Evolutionary conservation across 1,140 invertebrate genomes (phyloP).

Genomic region (Geopemphigus sp.): DNA sequence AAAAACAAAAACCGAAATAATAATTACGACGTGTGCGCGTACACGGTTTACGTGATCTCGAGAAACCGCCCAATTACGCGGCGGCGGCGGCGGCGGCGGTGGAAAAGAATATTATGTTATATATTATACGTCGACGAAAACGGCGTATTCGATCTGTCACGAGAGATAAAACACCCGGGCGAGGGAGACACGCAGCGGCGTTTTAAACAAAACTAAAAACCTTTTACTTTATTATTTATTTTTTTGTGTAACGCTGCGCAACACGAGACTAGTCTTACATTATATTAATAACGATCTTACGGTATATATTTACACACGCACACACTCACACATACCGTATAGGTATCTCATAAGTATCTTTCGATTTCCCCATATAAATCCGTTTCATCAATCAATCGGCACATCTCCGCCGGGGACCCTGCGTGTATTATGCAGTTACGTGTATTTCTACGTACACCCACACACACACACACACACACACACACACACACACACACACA

Average conservation of each 20-base stretch:
- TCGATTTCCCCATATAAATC: neutral
- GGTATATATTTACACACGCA: neutral
- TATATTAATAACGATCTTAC: neutral
- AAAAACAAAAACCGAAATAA: neutral
- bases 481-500: neutral
- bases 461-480: no score
- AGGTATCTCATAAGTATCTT: neutral
- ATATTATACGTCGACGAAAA: neutral
- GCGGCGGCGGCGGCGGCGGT: neutral
- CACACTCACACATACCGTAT: neutral
- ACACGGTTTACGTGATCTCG: neutral
- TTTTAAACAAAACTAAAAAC: constrained; percentile 11
- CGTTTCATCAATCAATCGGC: constrained; percentile 28
- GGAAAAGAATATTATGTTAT: neutral
- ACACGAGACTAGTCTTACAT: neutral
- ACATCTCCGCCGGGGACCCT: neutral
- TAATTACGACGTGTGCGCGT: neutral
- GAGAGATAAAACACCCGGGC: neutral
- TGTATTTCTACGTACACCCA: no score
- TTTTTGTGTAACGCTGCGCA: neutral
- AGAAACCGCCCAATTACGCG: constrained; percentile 28
- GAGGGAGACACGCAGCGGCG: neutral
- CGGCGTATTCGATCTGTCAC: constrained; percentile 4
- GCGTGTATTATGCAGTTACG: no score
- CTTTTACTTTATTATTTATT: neutral